A percentile compares a stretch with the other conserved stretches of the same genome.
phyloP scores from a whole-genome alignment of 2,888 invertebrate genomes.

The Chrysolina oricalcia region DNA sequence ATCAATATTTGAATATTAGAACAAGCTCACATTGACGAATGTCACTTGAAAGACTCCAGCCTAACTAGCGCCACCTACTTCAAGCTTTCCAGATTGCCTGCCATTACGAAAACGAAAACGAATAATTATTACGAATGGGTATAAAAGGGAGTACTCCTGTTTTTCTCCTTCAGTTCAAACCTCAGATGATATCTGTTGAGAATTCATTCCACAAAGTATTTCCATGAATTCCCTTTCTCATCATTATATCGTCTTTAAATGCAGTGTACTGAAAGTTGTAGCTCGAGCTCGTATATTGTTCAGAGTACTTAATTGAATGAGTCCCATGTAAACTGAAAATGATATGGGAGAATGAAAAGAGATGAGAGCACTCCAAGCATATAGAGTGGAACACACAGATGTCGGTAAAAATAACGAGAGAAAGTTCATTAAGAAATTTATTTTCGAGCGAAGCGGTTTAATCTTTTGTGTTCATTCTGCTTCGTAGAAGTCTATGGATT shows the following conservation, averaged over 20 bases:
- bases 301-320: conserved; percentile 28
- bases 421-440: conserved; percentile 27
- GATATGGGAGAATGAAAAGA: conserved; percentile 26
- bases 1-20: too few relatives aligned
- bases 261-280: conserved; percentile 9
- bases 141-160: too few relatives aligned
- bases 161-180: not conserved
- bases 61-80: too few relatives aligned
- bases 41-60: too few relatives aligned
- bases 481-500: not conserved
- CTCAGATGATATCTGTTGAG: not conserved
- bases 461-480: conserved; percentile 2
- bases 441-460: not conserved
- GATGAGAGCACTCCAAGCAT: not conserved
- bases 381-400: conserved; percentile 24
- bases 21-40: too few relatives aligned
- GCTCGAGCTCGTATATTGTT: conserved; percentile 13
- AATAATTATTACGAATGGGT: too few relatives aligned
- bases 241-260: not conserved
- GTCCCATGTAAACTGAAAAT: conserved; percentile 26
- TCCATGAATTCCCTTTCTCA: not conserved
- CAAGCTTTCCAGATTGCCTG: too few relatives aligned
- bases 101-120: too few relatives aligned
- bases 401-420: conserved; percentile 29
- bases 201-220: not conserved